phyloP scores from a whole-genome alignment of 2,113 vertebrate genomes.

The Tetraodon nigroviridis region DNA sequence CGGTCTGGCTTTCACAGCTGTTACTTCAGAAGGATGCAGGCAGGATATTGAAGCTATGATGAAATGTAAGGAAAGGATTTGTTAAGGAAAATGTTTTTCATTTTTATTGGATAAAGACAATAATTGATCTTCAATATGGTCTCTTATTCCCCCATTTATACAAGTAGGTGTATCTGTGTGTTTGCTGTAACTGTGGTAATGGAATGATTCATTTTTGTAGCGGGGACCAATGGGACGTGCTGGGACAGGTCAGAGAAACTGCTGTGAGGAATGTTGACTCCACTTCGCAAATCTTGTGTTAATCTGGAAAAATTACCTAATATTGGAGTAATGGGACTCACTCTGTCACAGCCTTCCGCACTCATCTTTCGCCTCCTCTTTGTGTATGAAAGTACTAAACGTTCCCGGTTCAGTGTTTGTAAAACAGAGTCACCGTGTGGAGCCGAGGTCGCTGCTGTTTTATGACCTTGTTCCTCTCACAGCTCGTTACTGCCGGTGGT shows the following conservation, averaged over 20 bases:
- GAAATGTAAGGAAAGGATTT: neutral
- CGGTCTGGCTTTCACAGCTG: conserved; percentile 1
- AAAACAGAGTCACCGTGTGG: conserved; percentile 30
- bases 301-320: conserved; percentile 1
- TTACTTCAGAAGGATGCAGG: neutral
- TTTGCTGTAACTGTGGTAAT: too few relatives aligned
- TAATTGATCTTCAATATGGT: neutral
- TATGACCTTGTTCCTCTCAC: conserved; percentile 30
- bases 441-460: conserved; percentile 32
- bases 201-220: conserved; percentile 9
- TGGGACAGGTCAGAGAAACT: conserved; percentile 26
- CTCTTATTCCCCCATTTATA: neutral
- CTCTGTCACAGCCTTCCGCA: neutral
- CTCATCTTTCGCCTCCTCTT: neutral
- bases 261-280: conserved; percentile 40
- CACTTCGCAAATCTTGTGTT: conserved; percentile 5
- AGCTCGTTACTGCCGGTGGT: conserved; percentile 26
- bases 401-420: conserved; percentile 10
- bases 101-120: neutral
- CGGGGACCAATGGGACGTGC: conserved; percentile 21
- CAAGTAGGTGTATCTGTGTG: neutral
- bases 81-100: neutral
- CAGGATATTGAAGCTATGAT: neutral
- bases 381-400: neutral
- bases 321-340: neutral